Evolutionary conservation across 2,888 invertebrate species (phyloP).

Genomic region (Apoda limacodes): DNA sequence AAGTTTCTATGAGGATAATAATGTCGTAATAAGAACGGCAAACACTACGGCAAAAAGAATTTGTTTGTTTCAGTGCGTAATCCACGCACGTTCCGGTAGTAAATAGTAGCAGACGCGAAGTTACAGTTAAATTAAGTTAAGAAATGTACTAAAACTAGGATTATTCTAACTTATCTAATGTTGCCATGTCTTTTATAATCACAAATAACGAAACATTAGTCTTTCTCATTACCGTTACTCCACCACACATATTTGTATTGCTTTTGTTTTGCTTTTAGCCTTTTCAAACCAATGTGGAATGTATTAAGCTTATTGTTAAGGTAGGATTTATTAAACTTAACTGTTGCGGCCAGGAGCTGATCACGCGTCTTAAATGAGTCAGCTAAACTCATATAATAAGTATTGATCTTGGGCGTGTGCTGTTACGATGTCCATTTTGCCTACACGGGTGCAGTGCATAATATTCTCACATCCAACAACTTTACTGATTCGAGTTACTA

Average conservation of each 20-base stretch:
- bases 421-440: slow-evolving; percentile 7
- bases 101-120: no score
- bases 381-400: slow-evolving; percentile 15
- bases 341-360: slow-evolving; percentile 10
- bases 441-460: slow-evolving; percentile 10
- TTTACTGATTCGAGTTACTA: slow-evolving; percentile 6
- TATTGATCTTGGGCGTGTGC: slow-evolving; percentile 14
- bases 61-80: no score
- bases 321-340: slow-evolving; percentile 14
- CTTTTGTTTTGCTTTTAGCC: slow-evolving; percentile 10
- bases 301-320: slow-evolving; percentile 10
- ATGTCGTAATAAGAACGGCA: no score
- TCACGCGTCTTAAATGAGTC: slow-evolving; percentile 11
- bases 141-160: no score
- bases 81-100: no score
- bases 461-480: slow-evolving; percentile 6
- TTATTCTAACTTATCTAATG: no score
- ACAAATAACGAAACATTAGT: no score
- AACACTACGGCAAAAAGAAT: no score
- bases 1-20: no score
- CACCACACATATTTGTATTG: slow-evolving; percentile 15
- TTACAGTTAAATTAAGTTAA: no score
- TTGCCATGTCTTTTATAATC: no score
- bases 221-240: slow-evolving; percentile 13
- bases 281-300: slow-evolving; percentile 11